phyloP scores from a whole-genome alignment of 2,888 invertebrate genomes.

The Morpho deidamia region DNA sequence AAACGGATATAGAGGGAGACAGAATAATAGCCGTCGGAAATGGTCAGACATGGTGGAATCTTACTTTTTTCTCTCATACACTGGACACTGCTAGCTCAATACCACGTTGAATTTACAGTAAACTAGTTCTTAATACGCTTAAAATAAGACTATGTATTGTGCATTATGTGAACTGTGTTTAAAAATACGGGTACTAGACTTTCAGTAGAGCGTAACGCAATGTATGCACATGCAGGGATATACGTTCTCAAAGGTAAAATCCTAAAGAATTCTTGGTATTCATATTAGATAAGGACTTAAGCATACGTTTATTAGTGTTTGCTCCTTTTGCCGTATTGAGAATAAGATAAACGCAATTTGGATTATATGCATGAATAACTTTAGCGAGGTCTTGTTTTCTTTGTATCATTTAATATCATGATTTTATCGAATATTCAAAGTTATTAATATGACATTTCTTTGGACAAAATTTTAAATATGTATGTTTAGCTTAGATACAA shows the following conservation, averaged over 20 bases:
- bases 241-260: conserved; percentile 30
- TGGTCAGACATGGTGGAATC: conserved; percentile 75
- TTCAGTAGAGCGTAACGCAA: conserved; percentile 41
- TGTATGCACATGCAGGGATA: conserved; percentile 37
- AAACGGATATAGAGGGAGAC: conserved; percentile 78
- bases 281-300: conserved; percentile 12
- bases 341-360: background rate
- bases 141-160: conserved; percentile 16
- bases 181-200: conserved; percentile 35
- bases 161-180: conserved; percentile 25
- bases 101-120: conserved; percentile 27
- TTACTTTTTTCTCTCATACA: conserved; percentile 63
- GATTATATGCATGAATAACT: background rate
- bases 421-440: too few relatives aligned
- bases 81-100: conserved; percentile 70
- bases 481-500: too few relatives aligned
- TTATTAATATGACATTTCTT: too few relatives aligned
- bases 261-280: conserved; percentile 22
- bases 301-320: conserved; percentile 9
- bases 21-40: conserved; percentile 78
- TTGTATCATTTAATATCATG: too few relatives aligned
- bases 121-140: conserved; percentile 30
- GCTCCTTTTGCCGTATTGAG: background rate
- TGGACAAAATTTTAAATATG: too few relatives aligned
- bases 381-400: background rate